A percentile compares a stretch with the other conserved stretches of the same genome.
Evolutionary conservation across 2,888 invertebrate genomes (phyloP).

Genomic region (Drosophila lacicola): DNA sequence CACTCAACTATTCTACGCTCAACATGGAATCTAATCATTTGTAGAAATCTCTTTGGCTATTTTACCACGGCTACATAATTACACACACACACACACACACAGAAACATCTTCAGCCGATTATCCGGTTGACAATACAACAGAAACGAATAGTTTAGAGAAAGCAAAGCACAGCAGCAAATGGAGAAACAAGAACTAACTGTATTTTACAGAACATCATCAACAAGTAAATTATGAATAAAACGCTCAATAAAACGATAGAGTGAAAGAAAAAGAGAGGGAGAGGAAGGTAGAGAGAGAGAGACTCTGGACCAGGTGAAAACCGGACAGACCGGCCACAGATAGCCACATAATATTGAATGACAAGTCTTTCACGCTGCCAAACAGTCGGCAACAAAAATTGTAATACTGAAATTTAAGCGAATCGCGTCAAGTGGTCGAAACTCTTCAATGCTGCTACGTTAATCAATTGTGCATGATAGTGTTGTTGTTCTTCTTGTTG

Average conservation of each 20-base stretch:
- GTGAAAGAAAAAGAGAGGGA: background rate
- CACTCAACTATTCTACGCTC: constrained; percentile 9
- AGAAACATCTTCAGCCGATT: constrained; percentile 34
- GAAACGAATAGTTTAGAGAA: constrained; percentile 55
- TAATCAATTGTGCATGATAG: constrained; percentile 67
- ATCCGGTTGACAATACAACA: constrained; percentile 67
- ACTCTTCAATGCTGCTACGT: constrained; percentile 35
- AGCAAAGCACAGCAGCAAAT: constrained; percentile 45
- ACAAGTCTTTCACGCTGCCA: constrained; percentile 46
- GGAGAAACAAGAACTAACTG: constrained; percentile 74
- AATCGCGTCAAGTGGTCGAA: constrained; percentile 34
- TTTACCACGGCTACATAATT: constrained; percentile 29
- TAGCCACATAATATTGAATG: constrained; percentile 45
- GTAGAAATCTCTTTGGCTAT: constrained; percentile 38
- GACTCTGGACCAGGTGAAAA: constrained; percentile 57
- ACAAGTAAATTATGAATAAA: constrained; percentile 74
- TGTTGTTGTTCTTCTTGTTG: constrained; percentile 20
- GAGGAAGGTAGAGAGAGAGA: constrained; percentile 12
- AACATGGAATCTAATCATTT: constrained; percentile 30
- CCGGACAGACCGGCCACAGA: constrained; percentile 65
- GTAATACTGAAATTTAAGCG: constrained; percentile 26
- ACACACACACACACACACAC: constrained; percentile 10
- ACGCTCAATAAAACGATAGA: constrained; percentile 53
- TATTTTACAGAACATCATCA: constrained; percentile 61
- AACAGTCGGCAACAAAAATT: constrained; percentile 17